These are phyloP conservation scores for Danaus chrysippus DNA, from an alignment of 2,888 invertebrate species.

Conservation along the genomic window DNA sequence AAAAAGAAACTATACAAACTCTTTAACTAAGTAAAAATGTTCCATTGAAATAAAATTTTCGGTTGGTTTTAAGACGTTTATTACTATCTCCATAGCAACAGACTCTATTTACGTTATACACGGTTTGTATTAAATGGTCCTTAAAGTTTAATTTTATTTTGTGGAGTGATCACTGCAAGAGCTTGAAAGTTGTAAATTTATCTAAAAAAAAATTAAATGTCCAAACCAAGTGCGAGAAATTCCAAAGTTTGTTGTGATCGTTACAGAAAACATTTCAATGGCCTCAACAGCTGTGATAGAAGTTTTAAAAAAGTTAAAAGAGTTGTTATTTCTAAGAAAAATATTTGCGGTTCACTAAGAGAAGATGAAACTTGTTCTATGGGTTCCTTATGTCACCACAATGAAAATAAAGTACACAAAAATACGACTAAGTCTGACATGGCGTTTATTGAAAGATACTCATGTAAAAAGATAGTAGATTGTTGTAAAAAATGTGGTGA, in stretches of 20 bases:
- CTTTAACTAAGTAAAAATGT: too few species aligned
- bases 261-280: slow-evolving; percentile 30
- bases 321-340: slow-evolving; percentile 45
- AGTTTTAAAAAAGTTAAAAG: slow-evolving; percentile 41
- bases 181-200: background rate
- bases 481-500: slow-evolving; percentile 54
- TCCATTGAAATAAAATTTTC: too few species aligned
- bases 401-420: slow-evolving; percentile 36
- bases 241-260: slow-evolving; percentile 33
- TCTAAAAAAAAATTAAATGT: slow-evolving; percentile 13
- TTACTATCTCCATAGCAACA: too few species aligned
- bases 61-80: too few species aligned
- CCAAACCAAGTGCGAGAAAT: slow-evolving; percentile 14
- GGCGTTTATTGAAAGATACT: slow-evolving; percentile 36
- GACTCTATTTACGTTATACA: too few species aligned
- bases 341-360: slow-evolving; percentile 29
- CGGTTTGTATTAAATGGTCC: too few species aligned
- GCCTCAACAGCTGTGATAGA: slow-evolving; percentile 25
- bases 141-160: too few species aligned
- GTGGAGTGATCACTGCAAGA: too few species aligned
- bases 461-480: slow-evolving; percentile 30
- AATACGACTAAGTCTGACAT: slow-evolving; percentile 58
- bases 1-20: too few species aligned
- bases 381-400: slow-evolving; percentile 37
- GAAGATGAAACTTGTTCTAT: slow-evolving; percentile 48